Conservation (phyloP, 2,888 invertebrate genomes). For the Amphipyra berbera region DNA sequence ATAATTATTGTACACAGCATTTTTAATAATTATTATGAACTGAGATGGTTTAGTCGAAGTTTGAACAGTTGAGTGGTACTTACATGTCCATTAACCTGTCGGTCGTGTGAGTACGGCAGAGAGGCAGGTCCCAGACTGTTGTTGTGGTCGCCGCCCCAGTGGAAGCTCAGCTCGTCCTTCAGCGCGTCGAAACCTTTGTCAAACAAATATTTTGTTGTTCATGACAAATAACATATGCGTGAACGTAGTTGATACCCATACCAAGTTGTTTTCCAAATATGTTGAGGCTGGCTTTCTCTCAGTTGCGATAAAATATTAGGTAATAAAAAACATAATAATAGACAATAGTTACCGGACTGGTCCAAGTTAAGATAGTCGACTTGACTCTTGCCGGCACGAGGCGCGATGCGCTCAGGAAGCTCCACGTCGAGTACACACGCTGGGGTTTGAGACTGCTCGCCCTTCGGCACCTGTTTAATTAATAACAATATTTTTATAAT, state of each 20-base stretch:
- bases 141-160: conserved; percentile 92
- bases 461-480: conserved; percentile 76
- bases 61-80: conserved; percentile 46
- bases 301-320: no score
- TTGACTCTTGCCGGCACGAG: conserved; percentile 85
- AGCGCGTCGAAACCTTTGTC: conserved; percentile 91
- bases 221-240: background rate
- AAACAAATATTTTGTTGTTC: background rate
- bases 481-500: background rate
- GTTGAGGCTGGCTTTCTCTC: no score
- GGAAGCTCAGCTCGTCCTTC: conserved; percentile 93
- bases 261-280: no score
- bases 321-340: background rate
- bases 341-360: conserved; percentile 78
- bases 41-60: background rate
- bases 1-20: background rate
- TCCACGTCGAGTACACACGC: conserved; percentile 86
- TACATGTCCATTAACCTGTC: conserved; percentile 81
- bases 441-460: conserved; percentile 83
- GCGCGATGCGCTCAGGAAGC: conserved; percentile 81
- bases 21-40: no score
- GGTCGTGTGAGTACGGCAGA: conserved; percentile 74
- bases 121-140: conserved; percentile 90
- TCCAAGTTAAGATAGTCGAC: conserved; percentile 85
- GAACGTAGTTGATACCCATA: no score